These are phyloP conservation scores for human (Homo sapiens) DNA, from an alignment of 2,113 vertebrate species.

Conservation along the genomic window DNA sequence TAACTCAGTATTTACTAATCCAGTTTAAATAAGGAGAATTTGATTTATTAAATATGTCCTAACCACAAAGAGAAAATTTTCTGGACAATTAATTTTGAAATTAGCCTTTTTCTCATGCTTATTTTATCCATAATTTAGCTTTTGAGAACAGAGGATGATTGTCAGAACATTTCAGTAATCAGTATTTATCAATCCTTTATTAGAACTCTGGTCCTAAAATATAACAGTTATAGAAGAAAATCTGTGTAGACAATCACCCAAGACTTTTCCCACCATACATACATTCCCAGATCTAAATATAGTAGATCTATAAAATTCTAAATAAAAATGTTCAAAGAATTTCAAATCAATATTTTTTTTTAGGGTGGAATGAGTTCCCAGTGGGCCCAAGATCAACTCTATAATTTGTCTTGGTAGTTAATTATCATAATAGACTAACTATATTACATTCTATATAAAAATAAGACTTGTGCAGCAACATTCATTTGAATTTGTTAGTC, in stretches of 20 bases:
- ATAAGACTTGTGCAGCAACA: neutral
- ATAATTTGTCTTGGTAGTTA: neutral
- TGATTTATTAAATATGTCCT: conserved; percentile 44
- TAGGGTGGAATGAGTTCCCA: neutral
- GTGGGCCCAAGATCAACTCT: neutral
- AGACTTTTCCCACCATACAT: neutral
- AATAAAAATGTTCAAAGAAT: neutral
- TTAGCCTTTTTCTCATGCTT: neutral
- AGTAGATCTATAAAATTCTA: neutral
- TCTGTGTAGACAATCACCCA: neutral
- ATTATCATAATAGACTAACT: neutral
- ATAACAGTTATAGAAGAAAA: neutral
- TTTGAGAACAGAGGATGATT: conserved; percentile 25
- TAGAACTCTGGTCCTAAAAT: neutral
- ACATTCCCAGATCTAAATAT: neutral
- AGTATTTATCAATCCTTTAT: neutral
- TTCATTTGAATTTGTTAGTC: neutral
- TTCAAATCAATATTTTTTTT: neutral
- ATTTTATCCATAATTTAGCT: conserved; percentile 26
- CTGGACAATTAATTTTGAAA: conserved; percentile 43
- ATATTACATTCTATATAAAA: neutral
- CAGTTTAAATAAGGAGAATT: conserved; percentile 40
- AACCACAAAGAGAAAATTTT: conserved; percentile 39
- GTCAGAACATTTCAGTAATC: conserved; percentile 2
- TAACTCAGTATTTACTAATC: neutral